phyloP scores from a whole-genome alignment of 92 coral and sea anemone genomes.

The Epizoanthus fatuus region DNA sequence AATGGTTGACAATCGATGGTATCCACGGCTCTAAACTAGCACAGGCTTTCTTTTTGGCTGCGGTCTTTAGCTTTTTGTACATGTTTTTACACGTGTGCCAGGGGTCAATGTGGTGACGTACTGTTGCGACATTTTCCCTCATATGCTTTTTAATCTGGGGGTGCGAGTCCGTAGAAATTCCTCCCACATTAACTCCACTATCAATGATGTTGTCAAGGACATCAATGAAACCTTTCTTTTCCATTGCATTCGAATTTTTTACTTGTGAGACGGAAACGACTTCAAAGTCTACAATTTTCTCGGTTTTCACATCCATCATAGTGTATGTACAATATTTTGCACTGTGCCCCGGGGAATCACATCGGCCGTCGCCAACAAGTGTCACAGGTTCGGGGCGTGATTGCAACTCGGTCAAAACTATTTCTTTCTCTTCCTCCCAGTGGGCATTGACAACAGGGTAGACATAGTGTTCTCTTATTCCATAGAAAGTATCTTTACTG shows the following conservation, averaged over 20 bases:
- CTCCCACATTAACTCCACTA: background rate
- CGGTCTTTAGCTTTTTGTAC: slow-evolving; percentile 33
- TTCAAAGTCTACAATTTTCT: slow-evolving; percentile 43
- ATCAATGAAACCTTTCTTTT: slow-evolving; percentile 37
- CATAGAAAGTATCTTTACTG: slow-evolving; percentile 18
- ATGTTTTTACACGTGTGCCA: slow-evolving; percentile 42
- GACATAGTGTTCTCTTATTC: slow-evolving; percentile 33
- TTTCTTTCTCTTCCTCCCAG: slow-evolving; percentile 43
- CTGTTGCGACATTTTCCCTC: background rate
- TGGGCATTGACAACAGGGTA: slow-evolving; percentile 35
- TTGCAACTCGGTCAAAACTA: slow-evolving; percentile 5
- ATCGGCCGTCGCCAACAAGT: slow-evolving; percentile 22
- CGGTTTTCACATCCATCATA: slow-evolving; percentile 39
- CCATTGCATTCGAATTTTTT: slow-evolving; percentile 56
- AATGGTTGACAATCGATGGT: slow-evolving; percentile 25
- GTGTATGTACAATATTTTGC: slow-evolving; percentile 47
- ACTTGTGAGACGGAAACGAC: slow-evolving; percentile 42
- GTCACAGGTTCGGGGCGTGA: slow-evolving; percentile 36
- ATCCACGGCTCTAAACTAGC: slow-evolving; percentile 26
- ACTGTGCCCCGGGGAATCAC: slow-evolving; percentile 39
- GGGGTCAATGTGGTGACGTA: slow-evolving; percentile 31
- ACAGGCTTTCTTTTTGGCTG: slow-evolving; percentile 24
- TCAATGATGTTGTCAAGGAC: background rate
- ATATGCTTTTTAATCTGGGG: slow-evolving; percentile 32
- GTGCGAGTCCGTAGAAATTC: slow-evolving; percentile 36